Base-by-base conservation (phyloP, 2,797 vertebrate genomes). In the Limnodromus scolopaceus region DNA sequence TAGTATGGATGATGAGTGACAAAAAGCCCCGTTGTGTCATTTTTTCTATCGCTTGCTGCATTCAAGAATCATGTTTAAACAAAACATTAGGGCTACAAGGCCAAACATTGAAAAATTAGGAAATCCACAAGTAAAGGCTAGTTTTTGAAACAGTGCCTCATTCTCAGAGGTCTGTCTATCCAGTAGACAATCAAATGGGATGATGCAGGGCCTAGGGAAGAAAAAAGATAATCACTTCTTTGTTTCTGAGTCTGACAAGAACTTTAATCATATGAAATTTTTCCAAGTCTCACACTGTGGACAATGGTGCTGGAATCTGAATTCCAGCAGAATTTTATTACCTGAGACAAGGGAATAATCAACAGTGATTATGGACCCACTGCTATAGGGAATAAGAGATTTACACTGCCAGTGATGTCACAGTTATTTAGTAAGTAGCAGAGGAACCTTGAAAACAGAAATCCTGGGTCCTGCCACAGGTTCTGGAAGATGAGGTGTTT, bases 211-310 rank as follows among this genome's bases (percentile, higher is more conserved):
- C 11, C 45, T 58, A 69, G 27, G 43, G 48, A 87, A 94, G n/a
- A 41, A 84, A 64, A 85, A 68, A 58, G 3, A 86, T 51, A 90
- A 87, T 95, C 11, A 39, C 25, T 70, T 76, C 86, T 96, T 91
- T 95, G 85, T 95, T 89, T 96, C 82, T 72, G 36, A 90, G 76
- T 81, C 79, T 95, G 65, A 95, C 57, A 96, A 92, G 94, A 93
- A 86, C 54, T 13, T 84, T 88, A 81, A 94, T 79, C n/a, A 12
- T 54, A 69, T 28, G 32, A 94, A 86, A 63, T 54, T 20, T 88
- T 94, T 89, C 79, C 39, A 89, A 1, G 84, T 78, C 43, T 78
- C 25, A 41, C 43, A 45, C 27, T 54, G 38, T 68, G 49, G 68
- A 48, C 71, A 75, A 39, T 2, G 4, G 23, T 0, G 1, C 16